Conservation (phyloP, 2,888 invertebrate genomes). For the Agapostemon virescens region DNA sequence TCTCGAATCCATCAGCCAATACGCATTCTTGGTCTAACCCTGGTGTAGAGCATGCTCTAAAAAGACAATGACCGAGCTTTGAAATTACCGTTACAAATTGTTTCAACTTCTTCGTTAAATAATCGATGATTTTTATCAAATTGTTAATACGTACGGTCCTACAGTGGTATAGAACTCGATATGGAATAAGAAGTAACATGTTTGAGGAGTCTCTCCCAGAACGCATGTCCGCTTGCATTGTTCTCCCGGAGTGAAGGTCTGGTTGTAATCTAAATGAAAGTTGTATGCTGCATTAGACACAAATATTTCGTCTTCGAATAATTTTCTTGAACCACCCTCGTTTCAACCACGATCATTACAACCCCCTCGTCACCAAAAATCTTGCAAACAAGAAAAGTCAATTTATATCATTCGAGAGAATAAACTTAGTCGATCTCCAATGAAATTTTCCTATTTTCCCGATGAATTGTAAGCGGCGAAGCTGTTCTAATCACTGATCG, state of each 20-base stretch:
- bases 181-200: constrained; percentile 46
- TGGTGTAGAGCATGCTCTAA: background rate
- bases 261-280: background rate
- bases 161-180: constrained; percentile 45
- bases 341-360: too few relatives aligned
- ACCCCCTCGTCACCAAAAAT: too few relatives aligned
- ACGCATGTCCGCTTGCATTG: constrained; percentile 51
- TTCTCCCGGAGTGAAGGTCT: constrained; percentile 30
- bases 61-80: background rate
- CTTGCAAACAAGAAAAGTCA: too few relatives aligned
- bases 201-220: background rate
- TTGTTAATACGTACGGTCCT: constrained; percentile 47
- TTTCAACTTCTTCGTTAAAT: background rate
- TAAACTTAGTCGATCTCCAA: too few relatives aligned
- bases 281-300: background rate
- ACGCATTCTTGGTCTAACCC: background rate
- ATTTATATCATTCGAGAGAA: too few relatives aligned
- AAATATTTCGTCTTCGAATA: background rate
- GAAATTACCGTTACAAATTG: background rate
- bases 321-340: too few relatives aligned
- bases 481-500: too few relatives aligned
- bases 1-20: background rate
- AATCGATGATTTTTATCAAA: background rate
- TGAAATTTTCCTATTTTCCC: too few relatives aligned
- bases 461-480: too few relatives aligned